Percentiles rank a stretch among this genome's conserved stretches.
Evolutionary conservation across 2,113 vertebrate species (phyloP).

Genomic region (Actinemys pallida): DNA sequence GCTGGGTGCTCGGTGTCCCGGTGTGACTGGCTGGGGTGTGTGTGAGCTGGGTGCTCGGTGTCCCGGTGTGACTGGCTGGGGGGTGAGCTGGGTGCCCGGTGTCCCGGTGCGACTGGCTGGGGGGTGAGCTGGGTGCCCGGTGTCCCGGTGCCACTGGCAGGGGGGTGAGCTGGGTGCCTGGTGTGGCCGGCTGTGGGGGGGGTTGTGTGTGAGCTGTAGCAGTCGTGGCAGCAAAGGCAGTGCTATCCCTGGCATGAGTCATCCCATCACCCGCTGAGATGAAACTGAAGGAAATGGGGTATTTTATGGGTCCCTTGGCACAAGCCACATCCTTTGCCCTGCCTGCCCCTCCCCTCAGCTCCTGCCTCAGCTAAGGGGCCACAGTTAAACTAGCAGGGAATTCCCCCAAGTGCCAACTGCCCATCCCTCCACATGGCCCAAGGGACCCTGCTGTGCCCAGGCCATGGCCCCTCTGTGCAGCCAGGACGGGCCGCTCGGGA

Average conservation of each 20-base stretch:
- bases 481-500: fast-evolving
- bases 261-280: not conserved
- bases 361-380: not conserved
- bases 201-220: not conserved
- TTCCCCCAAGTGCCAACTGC: not conserved
- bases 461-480: not conserved
- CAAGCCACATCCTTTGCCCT: not conserved
- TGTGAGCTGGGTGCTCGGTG: too few relatives aligned
- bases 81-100: too few relatives aligned
- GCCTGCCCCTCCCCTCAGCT: not conserved
- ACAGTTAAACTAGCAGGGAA: not conserved
- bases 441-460: too few relatives aligned
- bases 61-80: fast-evolving
- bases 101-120: too few relatives aligned
- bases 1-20: too few relatives aligned
- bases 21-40: fast-evolving
- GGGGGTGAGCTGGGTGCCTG: not conserved
- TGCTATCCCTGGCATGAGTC: too few relatives aligned
- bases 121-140: too few relatives aligned
- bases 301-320: not conserved
- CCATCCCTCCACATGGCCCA: not conserved
- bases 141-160: too few relatives aligned
- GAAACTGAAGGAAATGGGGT: not conserved
- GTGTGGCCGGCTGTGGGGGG: not conserved
- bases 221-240: not conserved